Evolutionary conservation across 53 echinoderm and acorn worm genomes (phyloP).

Genomic region (Hippasteria phrygiana): DNA sequence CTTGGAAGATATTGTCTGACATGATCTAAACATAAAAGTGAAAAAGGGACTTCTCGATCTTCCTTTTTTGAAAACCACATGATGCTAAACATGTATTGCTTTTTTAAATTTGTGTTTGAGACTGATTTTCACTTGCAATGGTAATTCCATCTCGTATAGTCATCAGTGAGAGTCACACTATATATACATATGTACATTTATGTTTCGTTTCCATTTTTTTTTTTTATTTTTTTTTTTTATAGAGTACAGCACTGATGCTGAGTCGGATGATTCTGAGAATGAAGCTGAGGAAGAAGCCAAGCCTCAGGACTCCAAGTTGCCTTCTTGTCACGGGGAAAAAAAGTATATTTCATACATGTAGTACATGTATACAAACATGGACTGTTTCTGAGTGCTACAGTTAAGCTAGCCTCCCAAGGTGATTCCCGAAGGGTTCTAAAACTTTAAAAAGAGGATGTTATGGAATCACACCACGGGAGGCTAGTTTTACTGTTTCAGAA

Average conservation of each 20-base stretch:
- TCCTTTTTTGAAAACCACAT: not conserved
- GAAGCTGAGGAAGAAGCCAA: constrained; percentile 15
- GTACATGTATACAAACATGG: not conserved
- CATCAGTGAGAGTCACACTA: constrained; percentile 3
- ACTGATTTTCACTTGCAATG: not conserved
- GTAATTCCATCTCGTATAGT: not conserved
- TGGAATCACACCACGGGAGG: constrained; percentile 4
- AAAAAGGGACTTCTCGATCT: not conserved
- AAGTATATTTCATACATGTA: not conserved
- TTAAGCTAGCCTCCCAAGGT: not conserved
- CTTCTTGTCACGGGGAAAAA: not conserved
- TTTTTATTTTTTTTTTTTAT: no score
- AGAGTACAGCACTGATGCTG: constrained; percentile 16
- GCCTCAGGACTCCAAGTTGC: constrained; percentile 11
- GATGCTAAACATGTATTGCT: not conserved
- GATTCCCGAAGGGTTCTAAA: not conserved
- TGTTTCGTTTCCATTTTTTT: constrained; percentile 1
- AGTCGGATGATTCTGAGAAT: constrained; percentile 13
- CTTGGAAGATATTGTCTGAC: no score
- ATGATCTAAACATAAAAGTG: no score
- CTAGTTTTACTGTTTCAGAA: not conserved
- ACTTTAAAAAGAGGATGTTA: not conserved
- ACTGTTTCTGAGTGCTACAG: not conserved
- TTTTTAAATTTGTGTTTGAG: not conserved
- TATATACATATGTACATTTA: not conserved